Base-by-base conservation (phyloP, 1,140 invertebrate species). In the Drosophila kurseongensis region DNA sequence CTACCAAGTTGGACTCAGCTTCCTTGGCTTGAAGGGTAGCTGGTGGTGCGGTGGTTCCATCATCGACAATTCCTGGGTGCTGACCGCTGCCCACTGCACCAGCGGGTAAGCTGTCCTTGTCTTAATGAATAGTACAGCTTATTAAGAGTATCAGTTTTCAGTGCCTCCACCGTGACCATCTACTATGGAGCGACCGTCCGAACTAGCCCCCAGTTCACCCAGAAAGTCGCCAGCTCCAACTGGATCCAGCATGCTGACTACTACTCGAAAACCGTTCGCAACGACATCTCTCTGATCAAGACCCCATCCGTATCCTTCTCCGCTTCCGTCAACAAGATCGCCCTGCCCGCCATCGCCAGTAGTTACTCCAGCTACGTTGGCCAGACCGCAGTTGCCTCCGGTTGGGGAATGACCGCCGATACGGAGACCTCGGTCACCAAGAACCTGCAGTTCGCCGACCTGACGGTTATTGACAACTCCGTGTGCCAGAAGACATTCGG, bases 11-110 rank as follows among this genome's bases (percentile, higher is more conserved):
- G 91, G 91, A 7, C 84, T 94, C 0, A 82, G 72, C 27, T 89
- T 94, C 74, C 60, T 80, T 18, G 85, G 72, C 8, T 14, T 40
- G 14, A 90, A 91, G 7, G 61, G 72, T 13, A 69, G 92, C 79
- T 74, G 45, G 58, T 63, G 58, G 58, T 95, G 95, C 75, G 95
- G 95, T 3, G 95, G 94, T 6, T 93, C 93, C 18, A 76, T 95
- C 38, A 93, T 95, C 35, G 92, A 90, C 68, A 76, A 81, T 40
- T 47, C 92, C 14, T 94, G 93, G 93, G 85, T 95, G 4, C 59
- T 95, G 29, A 93, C 94, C 4, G 94, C 95, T 13, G 94, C 94
- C 5, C 95, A 95, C 69, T 95, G 94, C 69, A 71, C 65, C 41
- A 59, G 16, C 36, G 78, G 78, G 80, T 84, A 63, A 60, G 75